Conservation (phyloP, 2,797 vertebrate genomes). For the Oreonectes daqikongensis region DNA sequence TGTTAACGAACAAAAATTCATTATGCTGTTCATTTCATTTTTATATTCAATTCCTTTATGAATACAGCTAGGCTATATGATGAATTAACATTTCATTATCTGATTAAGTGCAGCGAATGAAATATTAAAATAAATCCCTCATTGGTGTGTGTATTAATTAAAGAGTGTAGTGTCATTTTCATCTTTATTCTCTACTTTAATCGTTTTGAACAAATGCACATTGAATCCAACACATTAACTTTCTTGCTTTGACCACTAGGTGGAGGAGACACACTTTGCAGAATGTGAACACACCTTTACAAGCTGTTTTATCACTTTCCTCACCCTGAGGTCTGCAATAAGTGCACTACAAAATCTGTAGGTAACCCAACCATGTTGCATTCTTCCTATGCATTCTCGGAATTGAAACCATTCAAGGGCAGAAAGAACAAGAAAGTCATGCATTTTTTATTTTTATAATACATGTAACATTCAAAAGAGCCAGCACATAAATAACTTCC, state of each 20-base stretch:
- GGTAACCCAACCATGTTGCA: neutral
- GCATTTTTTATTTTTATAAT: neutral
- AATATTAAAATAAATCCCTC: neutral
- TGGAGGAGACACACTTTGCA: slow-evolving; percentile 63
- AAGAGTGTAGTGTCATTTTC: slow-evolving; percentile 2
- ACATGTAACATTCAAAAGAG: too few relatives aligned
- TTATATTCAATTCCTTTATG: slow-evolving; percentile 15
- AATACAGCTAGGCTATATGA: neutral
- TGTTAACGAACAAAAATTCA: slow-evolving; percentile 5
- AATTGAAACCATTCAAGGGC: too few relatives aligned
- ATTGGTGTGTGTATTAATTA: slow-evolving; percentile 15
- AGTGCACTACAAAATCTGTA: neutral
- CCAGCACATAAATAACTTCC: too few relatives aligned
- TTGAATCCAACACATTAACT: neutral
- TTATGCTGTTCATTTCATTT: slow-evolving; percentile 3
- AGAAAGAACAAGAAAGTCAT: neutral
- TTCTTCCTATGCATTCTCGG: neutral
- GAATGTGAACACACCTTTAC: slow-evolving; percentile 5
- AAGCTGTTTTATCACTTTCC: neutral
- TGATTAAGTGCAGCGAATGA: slow-evolving; percentile 15
- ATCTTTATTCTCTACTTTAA: too few relatives aligned
- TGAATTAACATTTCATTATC: slow-evolving; percentile 7
- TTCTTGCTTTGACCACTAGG: slow-evolving; percentile 65
- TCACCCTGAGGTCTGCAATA: neutral
- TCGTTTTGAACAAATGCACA: neutral